Percentiles rank a stretch among this genome's conserved stretches.
Evolutionary conservation across 2,113 vertebrate species (phyloP).

Genomic region (Naja naja): DNA sequence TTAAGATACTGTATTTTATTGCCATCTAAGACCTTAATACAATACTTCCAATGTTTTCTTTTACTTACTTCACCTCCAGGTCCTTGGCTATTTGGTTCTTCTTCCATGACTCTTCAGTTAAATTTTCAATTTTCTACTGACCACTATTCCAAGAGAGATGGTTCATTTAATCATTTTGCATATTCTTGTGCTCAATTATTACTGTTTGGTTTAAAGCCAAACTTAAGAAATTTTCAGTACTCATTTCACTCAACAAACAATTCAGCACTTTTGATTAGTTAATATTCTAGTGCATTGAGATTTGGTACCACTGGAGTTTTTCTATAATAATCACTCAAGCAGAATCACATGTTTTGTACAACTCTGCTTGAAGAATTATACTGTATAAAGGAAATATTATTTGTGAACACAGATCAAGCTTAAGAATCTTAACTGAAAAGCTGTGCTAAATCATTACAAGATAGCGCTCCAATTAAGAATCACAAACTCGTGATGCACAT

Average conservation of each 20-base stretch:
- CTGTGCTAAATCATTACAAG: not conserved
- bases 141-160: not conserved
- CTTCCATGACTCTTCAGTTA: constrained; percentile 23
- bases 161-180: not conserved
- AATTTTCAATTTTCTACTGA: constrained; percentile 1
- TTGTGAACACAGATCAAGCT: not conserved
- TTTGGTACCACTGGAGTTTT: not conserved
- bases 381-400: not conserved
- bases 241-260: not conserved
- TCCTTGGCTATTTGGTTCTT: not conserved
- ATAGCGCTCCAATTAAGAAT: not conserved
- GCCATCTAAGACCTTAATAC: not conserved
- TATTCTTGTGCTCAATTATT: fast-evolving
- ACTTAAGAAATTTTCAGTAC: not conserved
- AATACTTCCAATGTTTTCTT: not conserved
- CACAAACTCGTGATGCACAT: not conserved
- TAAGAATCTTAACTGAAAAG: not conserved
- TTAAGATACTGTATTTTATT: not conserved
- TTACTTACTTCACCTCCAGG: not conserved
- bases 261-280: not conserved
- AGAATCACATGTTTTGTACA: not conserved
- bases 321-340: not conserved
- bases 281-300: not conserved
- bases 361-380: not conserved
- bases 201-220: fast-evolving